Conservation (phyloP, 2,113 vertebrate species). For the Podarcis cretensis region DNA sequence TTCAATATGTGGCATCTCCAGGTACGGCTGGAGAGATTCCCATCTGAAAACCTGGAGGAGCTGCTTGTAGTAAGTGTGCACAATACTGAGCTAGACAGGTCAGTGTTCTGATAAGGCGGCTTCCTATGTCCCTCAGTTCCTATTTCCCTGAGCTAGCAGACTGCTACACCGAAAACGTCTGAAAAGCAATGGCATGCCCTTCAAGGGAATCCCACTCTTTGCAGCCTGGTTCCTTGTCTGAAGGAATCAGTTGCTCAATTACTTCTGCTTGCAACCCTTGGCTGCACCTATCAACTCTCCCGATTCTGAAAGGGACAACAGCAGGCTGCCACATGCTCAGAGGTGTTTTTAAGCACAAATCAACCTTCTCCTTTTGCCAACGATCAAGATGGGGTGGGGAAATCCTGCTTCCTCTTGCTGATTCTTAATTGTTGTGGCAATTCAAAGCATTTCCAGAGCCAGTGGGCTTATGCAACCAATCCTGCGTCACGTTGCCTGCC, state of each 20-base stretch:
- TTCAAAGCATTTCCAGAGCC: constrained; percentile 22
- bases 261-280: neutral
- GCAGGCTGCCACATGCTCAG: neutral
- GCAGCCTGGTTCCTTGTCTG: neutral
- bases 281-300: neutral
- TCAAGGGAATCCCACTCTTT: neutral
- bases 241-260: neutral
- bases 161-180: too few species aligned
- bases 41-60: too few species aligned
- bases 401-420: constrained; percentile 24
- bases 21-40: too few species aligned
- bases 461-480: neutral
- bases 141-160: neutral
- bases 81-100: too few species aligned
- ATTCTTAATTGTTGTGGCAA: neutral
- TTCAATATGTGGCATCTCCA: too few species aligned
- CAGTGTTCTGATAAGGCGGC: too few species aligned
- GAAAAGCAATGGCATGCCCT: too few species aligned
- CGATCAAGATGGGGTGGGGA: neutral
- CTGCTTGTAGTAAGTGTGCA: too few species aligned
- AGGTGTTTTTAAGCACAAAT: neutral
- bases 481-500: neutral
- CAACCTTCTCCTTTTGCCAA: neutral
- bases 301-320: fast-evolving
- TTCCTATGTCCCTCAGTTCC: too few species aligned